phyloP scores from a whole-genome alignment of 2,113 vertebrate species.

The Engystomops pustulosus region DNA sequence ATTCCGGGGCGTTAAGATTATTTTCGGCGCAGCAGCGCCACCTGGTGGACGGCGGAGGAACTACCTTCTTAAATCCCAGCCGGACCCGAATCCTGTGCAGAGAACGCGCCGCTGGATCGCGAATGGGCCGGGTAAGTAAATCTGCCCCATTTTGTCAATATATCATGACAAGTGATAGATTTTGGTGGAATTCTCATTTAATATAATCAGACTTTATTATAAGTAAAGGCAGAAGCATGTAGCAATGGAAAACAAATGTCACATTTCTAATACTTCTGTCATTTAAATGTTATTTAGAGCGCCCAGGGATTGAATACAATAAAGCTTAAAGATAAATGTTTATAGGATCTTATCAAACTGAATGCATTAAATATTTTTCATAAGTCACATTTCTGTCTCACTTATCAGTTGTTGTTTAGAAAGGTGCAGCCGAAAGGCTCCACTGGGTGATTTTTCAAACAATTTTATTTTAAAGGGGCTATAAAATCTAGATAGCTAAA shows the following conservation, averaged over 20 bases:
- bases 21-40: too few relatives aligned
- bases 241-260: not conserved
- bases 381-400: slow-evolving; percentile 39
- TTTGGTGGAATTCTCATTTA: not conserved
- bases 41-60: too few relatives aligned
- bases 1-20: too few relatives aligned
- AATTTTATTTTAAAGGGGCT: not conserved
- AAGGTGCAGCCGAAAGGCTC: slow-evolving; percentile 26
- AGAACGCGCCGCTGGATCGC: too few relatives aligned
- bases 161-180: not conserved
- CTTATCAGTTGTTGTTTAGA: slow-evolving; percentile 43
- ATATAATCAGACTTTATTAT: not conserved
- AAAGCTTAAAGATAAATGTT: slow-evolving; percentile 42
- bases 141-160: too few relatives aligned
- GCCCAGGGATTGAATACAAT: not conserved
- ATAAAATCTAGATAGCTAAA: not conserved
- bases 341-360: slow-evolving; percentile 36
- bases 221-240: not conserved
- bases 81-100: too few relatives aligned
- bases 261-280: slow-evolving; percentile 22
- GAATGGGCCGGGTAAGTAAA: too few relatives aligned
- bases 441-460: slow-evolving; percentile 24
- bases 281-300: slow-evolving; percentile 23
- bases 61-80: too few relatives aligned
- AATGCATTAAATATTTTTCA: slow-evolving; percentile 40